Conservation (phyloP, 2,888 invertebrate genomes). For the Eristalis tenax region DNA sequence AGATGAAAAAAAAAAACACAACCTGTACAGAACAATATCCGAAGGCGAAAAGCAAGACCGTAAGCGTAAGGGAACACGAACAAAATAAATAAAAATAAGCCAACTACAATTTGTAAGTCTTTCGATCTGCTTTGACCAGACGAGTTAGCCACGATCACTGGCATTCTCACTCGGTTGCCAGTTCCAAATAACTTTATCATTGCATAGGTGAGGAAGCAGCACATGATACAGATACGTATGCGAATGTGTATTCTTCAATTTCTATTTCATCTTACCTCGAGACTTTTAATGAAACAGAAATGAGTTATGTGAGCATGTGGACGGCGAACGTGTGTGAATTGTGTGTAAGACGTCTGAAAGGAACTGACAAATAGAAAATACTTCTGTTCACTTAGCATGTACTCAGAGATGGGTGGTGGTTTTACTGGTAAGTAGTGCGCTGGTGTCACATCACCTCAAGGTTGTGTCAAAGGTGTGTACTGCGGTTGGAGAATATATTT, state of each 20-base stretch:
- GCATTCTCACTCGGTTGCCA: conserved; percentile 14
- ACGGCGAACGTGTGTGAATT: not conserved
- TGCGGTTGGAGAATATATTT: not conserved
- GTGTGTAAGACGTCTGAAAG: not conserved
- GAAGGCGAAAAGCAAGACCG: not conserved
- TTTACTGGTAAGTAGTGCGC: conserved; percentile 9
- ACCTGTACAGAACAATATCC: not conserved
- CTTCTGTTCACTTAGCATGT: conserved; percentile 7
- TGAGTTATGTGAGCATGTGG: not conserved
- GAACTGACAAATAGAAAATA: not conserved
- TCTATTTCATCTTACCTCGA: not conserved
- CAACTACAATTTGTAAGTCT: conserved; percentile 16
- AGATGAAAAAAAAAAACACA: not conserved
- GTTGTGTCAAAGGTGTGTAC: conserved; percentile 37
- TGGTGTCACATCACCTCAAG: conserved; percentile 10
- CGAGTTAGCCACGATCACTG: conserved; percentile 24
- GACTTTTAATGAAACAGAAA: not conserved
- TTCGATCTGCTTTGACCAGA: not conserved
- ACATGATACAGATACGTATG: conserved; percentile 9
- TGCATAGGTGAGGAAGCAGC: conserved; percentile 41
- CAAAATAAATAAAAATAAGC: not conserved
- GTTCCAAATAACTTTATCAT: conserved; percentile 41
- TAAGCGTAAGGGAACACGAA: not conserved
- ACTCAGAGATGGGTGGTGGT: conserved; percentile 18
- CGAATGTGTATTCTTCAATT: not conserved